phyloP scores from a whole-genome alignment of 2,797 vertebrate genomes.

The Mustela erminea region DNA sequence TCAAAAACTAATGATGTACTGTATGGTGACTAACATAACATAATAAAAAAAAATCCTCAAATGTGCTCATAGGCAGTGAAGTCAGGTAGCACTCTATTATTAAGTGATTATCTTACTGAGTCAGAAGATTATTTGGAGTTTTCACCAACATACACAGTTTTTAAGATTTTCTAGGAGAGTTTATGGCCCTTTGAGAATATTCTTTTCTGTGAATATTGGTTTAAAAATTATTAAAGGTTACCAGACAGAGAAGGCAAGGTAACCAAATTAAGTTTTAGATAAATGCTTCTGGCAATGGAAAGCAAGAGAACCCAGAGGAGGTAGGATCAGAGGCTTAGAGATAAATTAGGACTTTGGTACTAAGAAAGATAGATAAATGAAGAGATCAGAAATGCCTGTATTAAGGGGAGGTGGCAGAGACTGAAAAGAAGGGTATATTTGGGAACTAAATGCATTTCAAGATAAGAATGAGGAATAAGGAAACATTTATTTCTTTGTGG shows the following conservation, averaged over 20 bases:
- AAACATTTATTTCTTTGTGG: not conserved
- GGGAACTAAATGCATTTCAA: not conserved
- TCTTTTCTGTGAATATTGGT: not conserved
- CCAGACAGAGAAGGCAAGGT: not conserved
- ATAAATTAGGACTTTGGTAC: not conserved
- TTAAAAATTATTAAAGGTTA: not conserved
- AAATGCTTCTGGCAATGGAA: not conserved
- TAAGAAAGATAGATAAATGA: not conserved
- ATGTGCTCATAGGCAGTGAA: not conserved
- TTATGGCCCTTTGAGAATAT: not conserved
- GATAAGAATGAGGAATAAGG: not conserved
- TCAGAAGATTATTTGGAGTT: constrained; percentile 17
- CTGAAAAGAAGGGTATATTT: not conserved
- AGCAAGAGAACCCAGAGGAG: not conserved
- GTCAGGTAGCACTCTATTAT: not conserved
- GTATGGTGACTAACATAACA: no score
- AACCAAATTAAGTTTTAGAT: not conserved
- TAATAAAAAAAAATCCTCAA: not conserved
- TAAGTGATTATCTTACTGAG: not conserved
- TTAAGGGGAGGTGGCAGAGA: not conserved
- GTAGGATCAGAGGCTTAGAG: not conserved
- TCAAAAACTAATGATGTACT: no score
- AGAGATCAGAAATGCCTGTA: not conserved
- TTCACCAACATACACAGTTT: not conserved
- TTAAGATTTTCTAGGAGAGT: not conserved